Conservation (phyloP, 2,113 vertebrate genomes). For the Gopherus evgoodei region DNA sequence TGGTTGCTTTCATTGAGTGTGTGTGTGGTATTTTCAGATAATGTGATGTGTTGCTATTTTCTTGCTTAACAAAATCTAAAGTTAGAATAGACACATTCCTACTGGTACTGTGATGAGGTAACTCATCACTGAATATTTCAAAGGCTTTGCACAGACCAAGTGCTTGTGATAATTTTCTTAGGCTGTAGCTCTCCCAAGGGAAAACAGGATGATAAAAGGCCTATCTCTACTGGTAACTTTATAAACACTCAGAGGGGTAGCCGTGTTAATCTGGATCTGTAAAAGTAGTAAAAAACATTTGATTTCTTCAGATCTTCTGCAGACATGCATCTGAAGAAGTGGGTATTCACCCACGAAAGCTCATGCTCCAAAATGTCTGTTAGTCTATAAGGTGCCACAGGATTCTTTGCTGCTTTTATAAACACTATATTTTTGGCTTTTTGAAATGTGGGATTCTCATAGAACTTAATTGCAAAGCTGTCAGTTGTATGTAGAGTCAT, state of each 20-base stretch:
- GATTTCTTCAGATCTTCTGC: no score
- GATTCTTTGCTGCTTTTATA: no score
- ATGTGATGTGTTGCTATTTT: accelerated
- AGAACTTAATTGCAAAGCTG: constrained; percentile 43
- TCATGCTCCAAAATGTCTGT: no score
- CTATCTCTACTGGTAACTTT: constrained; percentile 17
- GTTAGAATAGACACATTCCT: not conserved
- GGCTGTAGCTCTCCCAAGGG: not conserved
- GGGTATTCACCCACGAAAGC: no score
- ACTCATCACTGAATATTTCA: not conserved
- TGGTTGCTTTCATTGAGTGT: not conserved
- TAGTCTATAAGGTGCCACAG: no score
- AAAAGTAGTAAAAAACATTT: no score
- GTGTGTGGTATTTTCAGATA: not conserved
- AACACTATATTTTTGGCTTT: not conserved
- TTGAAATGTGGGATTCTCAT: not conserved
- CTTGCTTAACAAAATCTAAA: constrained; percentile 3
- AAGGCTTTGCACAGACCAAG: not conserved
- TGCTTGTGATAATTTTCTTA: not conserved
- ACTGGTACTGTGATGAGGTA: not conserved
- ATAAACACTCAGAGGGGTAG: no score
- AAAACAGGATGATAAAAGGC: not conserved
- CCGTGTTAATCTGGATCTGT: no score
- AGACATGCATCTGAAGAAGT: no score
- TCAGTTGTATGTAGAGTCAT: constrained; percentile 34